These are phyloP conservation scores for Synergus umbraculus DNA, from an alignment of 2,888 invertebrate species.

Conservation along the genomic window DNA sequence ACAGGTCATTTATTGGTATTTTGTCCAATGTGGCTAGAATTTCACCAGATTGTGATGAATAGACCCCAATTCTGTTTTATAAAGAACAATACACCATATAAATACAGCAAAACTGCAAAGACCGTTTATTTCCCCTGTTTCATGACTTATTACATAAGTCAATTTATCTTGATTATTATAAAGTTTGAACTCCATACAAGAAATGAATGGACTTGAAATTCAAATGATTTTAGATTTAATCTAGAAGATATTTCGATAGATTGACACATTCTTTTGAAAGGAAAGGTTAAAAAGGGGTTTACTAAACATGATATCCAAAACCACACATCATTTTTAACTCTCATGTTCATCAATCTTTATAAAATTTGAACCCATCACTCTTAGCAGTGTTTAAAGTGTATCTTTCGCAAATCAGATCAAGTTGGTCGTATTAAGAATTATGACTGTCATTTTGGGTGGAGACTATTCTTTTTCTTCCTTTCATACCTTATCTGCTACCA, in stretches of 20 bases:
- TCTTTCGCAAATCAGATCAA: neutral
- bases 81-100: neutral
- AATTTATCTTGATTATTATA: neutral
- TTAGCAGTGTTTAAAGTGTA: constrained; percentile 9
- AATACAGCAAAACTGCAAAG: neutral
- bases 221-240: too few species aligned
- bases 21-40: constrained; percentile 34
- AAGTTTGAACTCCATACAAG: too few species aligned
- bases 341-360: constrained; percentile 21
- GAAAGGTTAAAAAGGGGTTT: too few species aligned
- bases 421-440: constrained; percentile 3
- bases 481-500: neutral
- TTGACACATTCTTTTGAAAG: too few species aligned
- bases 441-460: neutral
- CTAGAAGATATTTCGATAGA: too few species aligned
- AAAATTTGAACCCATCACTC: neutral
- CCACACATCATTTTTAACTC: neutral
- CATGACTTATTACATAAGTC: neutral
- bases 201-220: too few species aligned
- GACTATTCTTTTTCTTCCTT: constrained; percentile 5
- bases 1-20: constrained; percentile 39
- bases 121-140: neutral
- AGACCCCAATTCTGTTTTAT: neutral
- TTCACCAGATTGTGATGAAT: constrained; percentile 31
- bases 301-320: too few species aligned